Evolutionary conservation across 2,113 vertebrate genomes (phyloP), one percentile per base, ranked within the genome.

Genomic region (Pangasianodon hypophthalmus): DNA sequence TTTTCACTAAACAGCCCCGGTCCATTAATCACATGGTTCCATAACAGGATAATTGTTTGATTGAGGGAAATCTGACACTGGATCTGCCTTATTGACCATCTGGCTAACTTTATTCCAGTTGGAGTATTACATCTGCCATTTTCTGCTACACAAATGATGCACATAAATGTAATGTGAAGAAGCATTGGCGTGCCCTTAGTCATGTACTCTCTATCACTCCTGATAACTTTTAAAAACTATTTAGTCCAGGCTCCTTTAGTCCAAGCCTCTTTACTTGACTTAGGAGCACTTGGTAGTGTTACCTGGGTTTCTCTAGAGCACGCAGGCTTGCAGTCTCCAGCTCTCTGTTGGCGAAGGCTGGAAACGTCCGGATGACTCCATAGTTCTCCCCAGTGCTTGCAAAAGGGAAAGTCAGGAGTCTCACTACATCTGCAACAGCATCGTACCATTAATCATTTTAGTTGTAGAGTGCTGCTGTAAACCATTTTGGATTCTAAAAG

Each of bases 311-410:
- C 88, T 95, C 95, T 88, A 94, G 93, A 75, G 95, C 95, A 18
- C 94, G 95, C 44, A 80, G 93, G 60, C 97, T 97, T 50, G 92
- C 92, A 89, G 92, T 93, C 94, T 98, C 97, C 91, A 99, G 95
- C 67, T 96, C 96, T 93, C 90, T 89, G 93, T 97, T 97, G 87
- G 90, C 94, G 93, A 98, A 98, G 50, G 93, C 94, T 29, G 87
- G 92, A 90, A 98, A 95, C 85, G 94, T 97, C 94, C 96, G 96
- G 90, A 98, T 93, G 0, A 97, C 93, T 92, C 97, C 98, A 2
- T 97, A 97, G 91, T 88, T 94, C 92, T 97, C 97, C 9, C 96
- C 97, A 0, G 96, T 97, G 86, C 97, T 98, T 56, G 97, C 97
- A 46, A 98, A 95, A 8, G 96, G 96, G 89, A 98, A 98, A 73